Evolutionary conservation across 2,888 invertebrate species (phyloP), one percentile per base, ranked within the genome.

Genomic region (Hyposoter didymator): DNA sequence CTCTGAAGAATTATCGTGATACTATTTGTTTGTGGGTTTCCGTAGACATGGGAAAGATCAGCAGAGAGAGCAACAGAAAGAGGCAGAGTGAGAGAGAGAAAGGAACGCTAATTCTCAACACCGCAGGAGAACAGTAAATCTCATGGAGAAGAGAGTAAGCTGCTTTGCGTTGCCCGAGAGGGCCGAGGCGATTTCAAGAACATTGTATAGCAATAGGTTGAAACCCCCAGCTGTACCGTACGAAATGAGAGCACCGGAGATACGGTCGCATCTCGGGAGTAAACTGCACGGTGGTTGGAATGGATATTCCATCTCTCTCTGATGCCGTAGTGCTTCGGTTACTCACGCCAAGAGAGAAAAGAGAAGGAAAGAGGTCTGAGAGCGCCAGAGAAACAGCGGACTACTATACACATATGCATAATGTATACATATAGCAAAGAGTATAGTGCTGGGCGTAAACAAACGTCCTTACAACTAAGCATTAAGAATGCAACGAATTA

Each of bases 401-500:
- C 47, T 32, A 39, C 32, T 28, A 35, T 62, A n/a, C 43, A 19
- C 17, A 67, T 73, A 78, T 62, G 78, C 55, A 70, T 22, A n/a
- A 78, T 14, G 22, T 62, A 73, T 67, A 22, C 52, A n/a, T 45
- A 59, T 43, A 72, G 47, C 14, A 72, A 52, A 74, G n/a, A 14
- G 75, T 72, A 82, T 70, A 83, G 81, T 64, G 78, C 75, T 78
- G 67, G 69, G 73, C 80, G 84, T 83, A 64, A 47, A 75, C 79
- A 74, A 39, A 74, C 17, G 39, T 81, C 66, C 62, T 55, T 55
- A 49, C 84, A 84, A 73, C 80, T 52, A 78, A 78, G 86, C 74
- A 84, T 87, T 86, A 81, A 82, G 84, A 78, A 81, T 81, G 84
- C 86, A 82, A 81, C 80, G 78, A 86, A 86, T 87, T 87, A 87